Base-by-base conservation (phyloP, 2,797 vertebrate species). In the Lacerta agilis region DNA sequence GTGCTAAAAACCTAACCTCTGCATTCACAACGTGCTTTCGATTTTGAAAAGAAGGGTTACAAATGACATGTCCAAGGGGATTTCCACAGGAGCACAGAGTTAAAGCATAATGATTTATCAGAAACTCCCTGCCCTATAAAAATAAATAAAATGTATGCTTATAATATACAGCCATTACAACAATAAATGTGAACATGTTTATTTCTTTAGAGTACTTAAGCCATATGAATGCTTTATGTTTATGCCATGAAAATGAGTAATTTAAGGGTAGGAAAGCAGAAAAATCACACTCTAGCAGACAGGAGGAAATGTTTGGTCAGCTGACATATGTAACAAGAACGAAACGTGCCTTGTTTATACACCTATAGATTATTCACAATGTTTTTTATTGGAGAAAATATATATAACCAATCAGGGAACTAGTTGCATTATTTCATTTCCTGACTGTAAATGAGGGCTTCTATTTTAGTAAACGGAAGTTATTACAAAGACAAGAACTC, bases 361-460 rank as follows among this genome's bases (percentile, higher is more conserved):
- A 8, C 78, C 43, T 82, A 93, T 86, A 91, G 1, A 84, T 33
- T 71, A 82, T 3, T 85, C 55, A 82, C 78, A 49, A 33, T 18
- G 20, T 79, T 55, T 77, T 84, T 73, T 17, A 49, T 64, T 49
- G 69, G 36, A 90, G 79, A 25, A 93, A 86, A 82, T 36, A 71
- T 3, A 79, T 73, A 83, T 29, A 92, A 90, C 93, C 93, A 94
- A 92, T 90, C 72, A 79, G 88, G 69, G 8, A 84, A 67, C 43
- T 49, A 87, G 87, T 29, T n/a, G 92, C 88, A 94, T 4, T 77
- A 29, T 88, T 11, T 93, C 87, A 92, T 79, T 96, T 97, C 94
- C 94, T 96, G 96, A 77, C 90, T 79, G 69, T 1, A n/a, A 93
- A 95, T 85, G 79, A 86, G 7, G 90, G 79, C 58, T 87, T 80